Base-by-base conservation (phyloP, 2,888 invertebrate species). In the Cheilosia pagana region DNA sequence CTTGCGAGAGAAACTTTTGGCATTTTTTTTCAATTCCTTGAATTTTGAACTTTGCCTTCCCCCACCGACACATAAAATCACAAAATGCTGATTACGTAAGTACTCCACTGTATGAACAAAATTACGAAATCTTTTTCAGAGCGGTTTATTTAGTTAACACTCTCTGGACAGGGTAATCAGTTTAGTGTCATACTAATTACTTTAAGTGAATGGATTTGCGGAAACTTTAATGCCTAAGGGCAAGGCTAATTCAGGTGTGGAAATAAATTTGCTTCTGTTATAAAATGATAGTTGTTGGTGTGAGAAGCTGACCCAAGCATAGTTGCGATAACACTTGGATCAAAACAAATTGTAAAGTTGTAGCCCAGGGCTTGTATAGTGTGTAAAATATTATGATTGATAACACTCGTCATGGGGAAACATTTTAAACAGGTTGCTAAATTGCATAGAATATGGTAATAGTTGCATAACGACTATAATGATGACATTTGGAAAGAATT, bases 21-120 rank as follows among this genome's bases (percentile, higher is more conserved):
- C 39, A 31, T 48, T 28, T 45, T 28, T 45, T 43, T 21, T n/a
- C 31, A 16, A 52, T 48, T 67, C 52, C 10, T 53, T 77, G 31
- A 53, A 31, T 43, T 50, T 68, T 52, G 16, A 16, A 25, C 35
- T 71, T 31, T 45, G 45, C 21, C n/a, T n/a, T 2, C 50, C 25
- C 70, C 65, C 70, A 68, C 74, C 48, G 57, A 52, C 41, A 82
- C 50, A 81, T 12, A 45, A 45, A 21, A 45, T 63, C 70, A 63
- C 65, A 79, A 50, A 53, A 83, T 83, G 83, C 67, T 83, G 68
- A 83, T 83, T 52, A 83, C 83, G 83, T 83, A 57, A 78, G 77
- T 78, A 77, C 16, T 41, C 28, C 8, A 28, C 28, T 8, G 8
- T 57, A 35, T 25, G 21, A 1, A 50, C 0, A 52, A 43, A 43